Evolutionary conservation across 1,140 invertebrate genomes (phyloP).

Genomic region (Apis dorsata): DNA sequence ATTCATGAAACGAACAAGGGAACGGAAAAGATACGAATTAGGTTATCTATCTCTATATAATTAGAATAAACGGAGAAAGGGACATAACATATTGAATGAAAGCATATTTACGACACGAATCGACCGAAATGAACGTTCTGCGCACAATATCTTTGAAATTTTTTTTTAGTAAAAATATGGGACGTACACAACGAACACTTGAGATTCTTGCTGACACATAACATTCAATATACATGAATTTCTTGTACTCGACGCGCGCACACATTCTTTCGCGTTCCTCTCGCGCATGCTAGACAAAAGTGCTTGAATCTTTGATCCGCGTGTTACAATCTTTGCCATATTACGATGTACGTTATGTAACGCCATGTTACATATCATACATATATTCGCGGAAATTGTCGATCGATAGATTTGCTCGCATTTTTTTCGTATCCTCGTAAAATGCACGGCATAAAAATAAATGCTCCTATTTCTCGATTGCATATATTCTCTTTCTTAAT

Average conservation of each 20-base stretch:
- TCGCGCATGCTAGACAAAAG: background rate
- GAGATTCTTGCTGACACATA: slow-evolving; percentile 68
- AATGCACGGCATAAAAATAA: slow-evolving; percentile 80
- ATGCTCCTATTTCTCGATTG: slow-evolving; percentile 73
- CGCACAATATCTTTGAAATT: slow-evolving; percentile 24
- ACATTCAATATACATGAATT: slow-evolving; percentile 55
- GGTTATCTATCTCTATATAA: too few species aligned
- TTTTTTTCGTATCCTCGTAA: slow-evolving; percentile 68
- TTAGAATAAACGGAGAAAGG: too few species aligned
- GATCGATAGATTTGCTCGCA: slow-evolving; percentile 51
- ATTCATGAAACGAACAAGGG: too few species aligned
- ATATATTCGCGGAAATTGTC: slow-evolving; percentile 33
- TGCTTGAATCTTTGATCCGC: slow-evolving; percentile 1
- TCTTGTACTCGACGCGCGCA: slow-evolving; percentile 31
- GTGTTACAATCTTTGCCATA: background rate
- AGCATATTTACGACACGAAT: background rate
- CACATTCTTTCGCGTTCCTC: background rate
- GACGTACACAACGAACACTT: slow-evolving; percentile 64
- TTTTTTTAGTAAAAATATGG: slow-evolving; percentile 43
- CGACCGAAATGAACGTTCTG: slow-evolving; percentile 39
- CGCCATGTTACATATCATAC: slow-evolving; percentile 17
- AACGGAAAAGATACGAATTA: too few species aligned
- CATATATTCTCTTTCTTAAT: slow-evolving; percentile 44
- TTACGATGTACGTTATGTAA: too few species aligned
- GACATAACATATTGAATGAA: background rate